A percentile compares a stretch with the other conserved stretches of the same genome.
Conservation (phyloP, 2,113 vertebrate species). For the Lamprotornis superbus region DNA sequence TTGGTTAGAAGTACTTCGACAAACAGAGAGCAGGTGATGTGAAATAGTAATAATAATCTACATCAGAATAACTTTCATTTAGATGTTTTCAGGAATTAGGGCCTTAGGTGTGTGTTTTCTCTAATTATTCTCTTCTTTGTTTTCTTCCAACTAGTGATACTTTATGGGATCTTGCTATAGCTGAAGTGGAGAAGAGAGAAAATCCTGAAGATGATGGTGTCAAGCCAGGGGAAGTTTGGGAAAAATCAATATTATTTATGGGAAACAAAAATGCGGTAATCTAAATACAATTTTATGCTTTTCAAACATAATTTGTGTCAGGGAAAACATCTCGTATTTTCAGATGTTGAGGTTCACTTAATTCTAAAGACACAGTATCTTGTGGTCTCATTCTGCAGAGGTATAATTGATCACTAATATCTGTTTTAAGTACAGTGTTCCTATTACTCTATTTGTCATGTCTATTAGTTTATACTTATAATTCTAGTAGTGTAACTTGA, state of each 20-base stretch:
- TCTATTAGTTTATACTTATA: slow-evolving; percentile 21
- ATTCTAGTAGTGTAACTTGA: slow-evolving; percentile 43
- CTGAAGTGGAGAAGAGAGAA: slow-evolving; percentile 78
- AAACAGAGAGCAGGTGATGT: neutral
- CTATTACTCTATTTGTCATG: slow-evolving; percentile 15
- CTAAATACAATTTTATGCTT: neutral
- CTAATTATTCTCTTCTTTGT: neutral
- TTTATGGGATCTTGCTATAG: slow-evolving; percentile 90
- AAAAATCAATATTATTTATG: slow-evolving; percentile 87
- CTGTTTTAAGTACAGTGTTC: slow-evolving; percentile 3
- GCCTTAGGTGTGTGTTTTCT: neutral
- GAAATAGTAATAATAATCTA: neutral
- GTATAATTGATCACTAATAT: slow-evolving; percentile 38
- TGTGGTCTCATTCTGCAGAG: neutral
- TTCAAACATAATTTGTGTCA: neutral
- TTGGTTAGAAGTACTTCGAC: neutral
- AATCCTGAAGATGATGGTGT: slow-evolving; percentile 1
- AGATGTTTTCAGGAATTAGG: neutral
- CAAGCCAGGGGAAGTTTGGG: slow-evolving; percentile 60
- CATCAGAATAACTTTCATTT: neutral
- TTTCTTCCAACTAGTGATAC: slow-evolving; percentile 75
- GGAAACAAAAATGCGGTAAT: slow-evolving; percentile 91
- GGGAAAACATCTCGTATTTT: neutral
- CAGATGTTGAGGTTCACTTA: neutral
- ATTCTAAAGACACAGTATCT: neutral